Conservation (phyloP, 2,113 vertebrate species). For the Hyperopisus bebe region DNA sequence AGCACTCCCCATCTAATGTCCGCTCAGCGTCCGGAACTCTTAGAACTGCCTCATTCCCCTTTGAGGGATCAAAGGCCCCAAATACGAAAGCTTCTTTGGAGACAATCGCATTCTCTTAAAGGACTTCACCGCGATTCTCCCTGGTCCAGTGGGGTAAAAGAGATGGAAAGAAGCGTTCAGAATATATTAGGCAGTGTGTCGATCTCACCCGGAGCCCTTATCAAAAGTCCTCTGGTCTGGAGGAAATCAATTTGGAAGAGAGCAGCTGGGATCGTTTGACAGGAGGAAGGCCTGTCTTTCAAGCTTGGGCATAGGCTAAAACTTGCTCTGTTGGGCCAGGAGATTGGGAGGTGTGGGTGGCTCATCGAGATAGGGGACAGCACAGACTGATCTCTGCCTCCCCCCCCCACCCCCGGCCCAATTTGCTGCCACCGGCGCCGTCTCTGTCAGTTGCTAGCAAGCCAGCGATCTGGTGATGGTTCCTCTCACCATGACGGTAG, state of each 20-base stretch:
- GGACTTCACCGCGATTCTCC: conserved; percentile 30
- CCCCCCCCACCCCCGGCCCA: not conserved
- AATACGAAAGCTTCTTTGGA: not conserved
- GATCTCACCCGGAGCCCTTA: conserved; percentile 36
- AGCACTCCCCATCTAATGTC: not conserved
- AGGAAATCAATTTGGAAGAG: conserved; percentile 43
- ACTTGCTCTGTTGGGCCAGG: conserved; percentile 14
- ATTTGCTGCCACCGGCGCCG: not conserved
- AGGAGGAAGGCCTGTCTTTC: not conserved
- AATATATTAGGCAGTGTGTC: conserved; percentile 49
- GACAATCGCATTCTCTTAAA: not conserved
- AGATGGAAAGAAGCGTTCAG: conserved; percentile 40
- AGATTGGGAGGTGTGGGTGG: conserved; percentile 26
- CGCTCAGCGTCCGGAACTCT: not conserved
- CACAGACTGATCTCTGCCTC: not conserved
- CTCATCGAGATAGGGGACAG: conserved; percentile 15
- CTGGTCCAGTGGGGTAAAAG: conserved; percentile 28
- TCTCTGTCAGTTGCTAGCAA: not conserved
- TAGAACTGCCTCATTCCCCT: not conserved
- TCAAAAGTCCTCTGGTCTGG: conserved; percentile 38
- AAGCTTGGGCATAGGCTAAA: conserved; percentile 27
- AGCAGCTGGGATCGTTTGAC: conserved; percentile 34
- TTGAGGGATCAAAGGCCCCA: not conserved
- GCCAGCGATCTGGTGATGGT: not conserved
- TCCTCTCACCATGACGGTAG: not conserved